A percentile compares a stretch with the other conserved stretches of the same genome.
These are phyloP conservation scores for Struthidea cinerea DNA, from an alignment of 2,113 vertebrate genomes.

Conservation along the genomic window DNA sequence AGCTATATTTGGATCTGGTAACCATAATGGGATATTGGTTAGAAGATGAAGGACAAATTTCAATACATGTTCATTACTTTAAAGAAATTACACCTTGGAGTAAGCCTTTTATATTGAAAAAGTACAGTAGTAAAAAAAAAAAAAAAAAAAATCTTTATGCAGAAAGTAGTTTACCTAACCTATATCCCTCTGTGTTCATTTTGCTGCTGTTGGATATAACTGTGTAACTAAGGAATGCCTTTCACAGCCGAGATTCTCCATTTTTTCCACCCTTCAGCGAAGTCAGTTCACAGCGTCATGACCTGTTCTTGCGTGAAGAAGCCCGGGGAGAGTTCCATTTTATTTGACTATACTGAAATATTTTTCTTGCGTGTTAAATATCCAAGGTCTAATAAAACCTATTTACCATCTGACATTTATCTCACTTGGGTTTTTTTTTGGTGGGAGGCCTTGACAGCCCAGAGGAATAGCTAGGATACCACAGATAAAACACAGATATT, in stretches of 20 bases:
- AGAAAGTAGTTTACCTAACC: neutral
- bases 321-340: neutral
- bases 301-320: neutral
- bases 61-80: constrained; percentile 48
- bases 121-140: neutral
- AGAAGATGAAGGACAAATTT: constrained; percentile 49
- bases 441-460: neutral
- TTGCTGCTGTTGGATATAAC: neutral
- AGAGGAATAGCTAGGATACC: neutral
- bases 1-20: constrained; percentile 48
- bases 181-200: neutral
- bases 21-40: constrained; percentile 55
- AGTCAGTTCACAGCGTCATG: neutral
- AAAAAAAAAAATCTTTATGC: neutral
- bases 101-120: constrained; percentile 49
- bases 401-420: neutral
- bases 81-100: constrained; percentile 47
- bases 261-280: neutral
- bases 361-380: constrained; percentile 4
- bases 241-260: neutral
- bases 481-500: neutral
- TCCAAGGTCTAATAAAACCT: neutral
- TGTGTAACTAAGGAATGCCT: neutral
- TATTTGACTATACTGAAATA: neutral
- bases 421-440: neutral